Percentiles rank a stretch among this genome's conserved stretches.
Conservation (phyloP, 1,140 invertebrate genomes). For the Ceratitis capitata region DNA sequence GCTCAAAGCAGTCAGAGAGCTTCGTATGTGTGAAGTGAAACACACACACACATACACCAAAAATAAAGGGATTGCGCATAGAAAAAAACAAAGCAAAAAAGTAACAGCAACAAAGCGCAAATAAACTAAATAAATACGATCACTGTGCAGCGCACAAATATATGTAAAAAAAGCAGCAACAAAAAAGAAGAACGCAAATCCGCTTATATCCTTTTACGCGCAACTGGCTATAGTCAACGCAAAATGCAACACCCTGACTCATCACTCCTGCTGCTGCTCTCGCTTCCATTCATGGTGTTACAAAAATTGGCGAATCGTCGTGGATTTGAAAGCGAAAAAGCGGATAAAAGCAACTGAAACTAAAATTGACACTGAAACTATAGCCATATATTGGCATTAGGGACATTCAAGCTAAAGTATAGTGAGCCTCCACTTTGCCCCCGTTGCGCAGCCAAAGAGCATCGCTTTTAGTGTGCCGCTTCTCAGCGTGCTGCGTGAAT, state of each 20-base stretch:
- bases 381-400: slow-evolving; percentile 31
- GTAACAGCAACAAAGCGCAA: too few relatives aligned
- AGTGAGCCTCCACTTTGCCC: not conserved
- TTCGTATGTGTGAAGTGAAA: not conserved
- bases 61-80: too few relatives aligned
- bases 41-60: not conserved
- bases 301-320: not conserved
- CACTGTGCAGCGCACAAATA: not conserved
- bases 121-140: not conserved
- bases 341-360: not conserved
- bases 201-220: slow-evolving; percentile 24
- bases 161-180: too few relatives aligned
- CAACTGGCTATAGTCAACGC: not conserved
- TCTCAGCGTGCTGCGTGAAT: not conserved
- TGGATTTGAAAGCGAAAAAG: not conserved
- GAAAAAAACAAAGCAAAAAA: too few relatives aligned
- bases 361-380: slow-evolving; percentile 32
- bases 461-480: not conserved
- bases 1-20: not conserved
- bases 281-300: not conserved
- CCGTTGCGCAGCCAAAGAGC: not conserved
- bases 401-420: not conserved
- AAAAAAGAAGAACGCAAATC: not conserved
- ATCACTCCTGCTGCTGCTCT: not conserved
- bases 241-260: not conserved